phyloP scores from a whole-genome alignment of 2,797 vertebrate genomes.

The Psittacula derbiana region DNA sequence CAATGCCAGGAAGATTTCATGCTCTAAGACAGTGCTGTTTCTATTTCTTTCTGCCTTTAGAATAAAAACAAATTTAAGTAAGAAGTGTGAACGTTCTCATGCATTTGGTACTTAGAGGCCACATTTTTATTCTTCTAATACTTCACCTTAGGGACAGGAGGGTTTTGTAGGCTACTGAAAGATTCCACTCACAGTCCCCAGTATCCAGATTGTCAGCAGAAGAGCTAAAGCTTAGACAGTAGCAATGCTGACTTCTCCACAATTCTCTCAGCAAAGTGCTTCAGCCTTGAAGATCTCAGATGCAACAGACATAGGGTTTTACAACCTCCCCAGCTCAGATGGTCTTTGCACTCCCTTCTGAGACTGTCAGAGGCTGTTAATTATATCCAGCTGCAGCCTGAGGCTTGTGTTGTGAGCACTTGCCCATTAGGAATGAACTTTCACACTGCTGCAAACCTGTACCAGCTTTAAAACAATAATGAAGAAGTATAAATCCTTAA shows the following conservation, averaged over 20 bases:
- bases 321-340: not conserved
- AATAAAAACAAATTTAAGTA: not conserved
- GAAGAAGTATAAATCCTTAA: not conserved
- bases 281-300: not conserved
- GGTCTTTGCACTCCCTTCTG: not conserved
- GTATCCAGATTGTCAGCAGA: not conserved
- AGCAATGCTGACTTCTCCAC: not conserved
- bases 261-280: not conserved
- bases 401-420: not conserved
- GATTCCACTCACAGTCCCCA: not conserved
- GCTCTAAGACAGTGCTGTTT: not conserved
- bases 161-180: not conserved
- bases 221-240: not conserved
- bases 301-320: not conserved
- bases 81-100: not conserved
- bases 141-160: not conserved
- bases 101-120: not conserved
- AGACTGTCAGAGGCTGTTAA: not conserved
- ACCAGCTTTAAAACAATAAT: not conserved
- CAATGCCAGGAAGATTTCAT: conserved; percentile 28
- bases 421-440: not conserved
- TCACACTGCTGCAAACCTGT: not conserved
- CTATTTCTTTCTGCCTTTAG: not conserved
- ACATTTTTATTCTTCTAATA: not conserved
- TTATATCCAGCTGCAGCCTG: not conserved